Percentiles rank a stretch among this genome's conserved stretches.
These are phyloP conservation scores for Xestia xanthographa DNA, from an alignment of 2,888 invertebrate genomes.

Conservation along the genomic window DNA sequence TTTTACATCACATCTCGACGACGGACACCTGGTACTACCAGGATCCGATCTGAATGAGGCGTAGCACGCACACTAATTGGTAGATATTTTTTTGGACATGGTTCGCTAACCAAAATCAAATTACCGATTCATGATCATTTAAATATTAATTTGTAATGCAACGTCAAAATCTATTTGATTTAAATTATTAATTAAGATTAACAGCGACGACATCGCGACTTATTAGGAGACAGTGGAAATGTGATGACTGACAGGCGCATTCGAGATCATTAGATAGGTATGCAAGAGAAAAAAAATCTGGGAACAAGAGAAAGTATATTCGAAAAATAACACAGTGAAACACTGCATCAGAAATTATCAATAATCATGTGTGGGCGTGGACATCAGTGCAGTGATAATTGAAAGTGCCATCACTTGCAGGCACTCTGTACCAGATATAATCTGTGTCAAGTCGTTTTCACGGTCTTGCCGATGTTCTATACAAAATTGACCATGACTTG, in stretches of 20 bases:
- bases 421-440: slow-evolving; percentile 82
- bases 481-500: slow-evolving; percentile 82
- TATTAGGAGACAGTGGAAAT: slow-evolving; percentile 83
- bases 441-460: slow-evolving; percentile 88
- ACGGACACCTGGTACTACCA: slow-evolving; percentile 85
- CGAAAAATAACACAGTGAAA: slow-evolving; percentile 80
- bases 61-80: slow-evolving; percentile 78
- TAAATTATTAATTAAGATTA: slow-evolving; percentile 85
- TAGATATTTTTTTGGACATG: slow-evolving; percentile 77
- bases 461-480: slow-evolving; percentile 82
- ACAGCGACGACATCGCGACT: slow-evolving; percentile 79
- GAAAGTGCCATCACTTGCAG: slow-evolving; percentile 87
- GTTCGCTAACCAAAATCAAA: slow-evolving; percentile 77
- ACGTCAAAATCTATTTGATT: slow-evolving; percentile 80
- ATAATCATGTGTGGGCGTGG: slow-evolving; percentile 79
- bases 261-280: slow-evolving; percentile 77
- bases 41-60: slow-evolving; percentile 83
- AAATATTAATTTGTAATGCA: slow-evolving; percentile 81
- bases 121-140: slow-evolving; percentile 73
- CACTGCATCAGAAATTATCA: slow-evolving; percentile 83
- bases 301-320: slow-evolving; percentile 86
- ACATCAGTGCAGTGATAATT: slow-evolving; percentile 86
- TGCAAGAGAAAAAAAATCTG: slow-evolving; percentile 73
- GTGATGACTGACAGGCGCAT: slow-evolving; percentile 84
- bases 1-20: slow-evolving; percentile 87